Conservation (phyloP, 1,140 invertebrate genomes). For the Campoletis sonorensis region DNA sequence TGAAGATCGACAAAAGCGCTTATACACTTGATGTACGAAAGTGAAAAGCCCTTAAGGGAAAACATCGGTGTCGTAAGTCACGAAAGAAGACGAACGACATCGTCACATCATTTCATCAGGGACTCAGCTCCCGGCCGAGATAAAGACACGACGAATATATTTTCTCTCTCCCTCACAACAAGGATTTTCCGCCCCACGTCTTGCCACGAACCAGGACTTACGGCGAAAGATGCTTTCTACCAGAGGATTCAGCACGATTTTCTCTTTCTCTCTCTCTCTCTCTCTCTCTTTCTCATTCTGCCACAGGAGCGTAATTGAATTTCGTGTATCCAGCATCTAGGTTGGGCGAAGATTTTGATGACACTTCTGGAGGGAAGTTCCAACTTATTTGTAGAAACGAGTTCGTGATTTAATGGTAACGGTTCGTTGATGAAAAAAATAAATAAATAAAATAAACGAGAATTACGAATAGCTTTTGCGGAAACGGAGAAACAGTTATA, state of each 20-base stretch:
- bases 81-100: not conserved
- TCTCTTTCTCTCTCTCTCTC: not conserved
- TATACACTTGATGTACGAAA: too few relatives aligned
- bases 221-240: too few relatives aligned
- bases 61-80: not conserved
- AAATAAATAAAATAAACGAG: not conserved
- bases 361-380: not conserved
- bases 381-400: not conserved
- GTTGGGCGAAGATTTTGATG: not conserved
- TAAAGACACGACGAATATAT: not conserved
- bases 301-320: not conserved
- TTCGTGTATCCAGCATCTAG: not conserved
- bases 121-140: not conserved
- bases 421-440: not conserved
- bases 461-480: not conserved
- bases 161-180: not conserved
- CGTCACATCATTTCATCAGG: not conserved
- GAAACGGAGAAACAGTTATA: not conserved
- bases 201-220: not conserved
- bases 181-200: not conserved
- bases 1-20: too few relatives aligned
- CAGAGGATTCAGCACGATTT: not conserved
- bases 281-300: not conserved
- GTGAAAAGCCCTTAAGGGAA: too few relatives aligned
- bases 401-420: not conserved